Evolutionary conservation across 2,113 vertebrate species (phyloP).

Genomic region (Chauna torquata): DNA sequence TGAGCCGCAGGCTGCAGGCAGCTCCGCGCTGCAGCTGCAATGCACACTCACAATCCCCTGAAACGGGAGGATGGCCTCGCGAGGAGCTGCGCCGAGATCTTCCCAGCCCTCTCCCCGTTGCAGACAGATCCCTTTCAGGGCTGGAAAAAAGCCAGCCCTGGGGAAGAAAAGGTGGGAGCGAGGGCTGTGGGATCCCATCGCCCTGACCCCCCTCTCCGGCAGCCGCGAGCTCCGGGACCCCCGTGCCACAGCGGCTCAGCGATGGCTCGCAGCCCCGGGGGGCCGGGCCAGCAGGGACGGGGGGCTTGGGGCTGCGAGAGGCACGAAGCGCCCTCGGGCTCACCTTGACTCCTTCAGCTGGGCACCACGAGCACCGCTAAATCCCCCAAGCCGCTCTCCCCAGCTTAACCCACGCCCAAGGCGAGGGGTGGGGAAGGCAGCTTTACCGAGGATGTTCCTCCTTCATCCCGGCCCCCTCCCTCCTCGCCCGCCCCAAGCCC

Average conservation of each 20-base stretch:
- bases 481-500: neutral
- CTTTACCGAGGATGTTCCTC: neutral
- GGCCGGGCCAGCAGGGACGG: neutral
- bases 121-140: neutral
- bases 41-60: neutral
- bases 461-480: neutral
- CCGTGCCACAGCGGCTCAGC: no score
- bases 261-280: neutral
- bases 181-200: neutral
- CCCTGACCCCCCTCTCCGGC: neutral
- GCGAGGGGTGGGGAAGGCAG: neutral
- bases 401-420: neutral
- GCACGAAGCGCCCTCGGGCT: constrained; percentile 38
- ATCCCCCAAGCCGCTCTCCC: neutral
- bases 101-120: neutral
- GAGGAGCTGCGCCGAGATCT: neutral
- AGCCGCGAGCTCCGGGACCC: neutral
- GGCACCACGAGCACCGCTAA: neutral
- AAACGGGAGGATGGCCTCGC: neutral
- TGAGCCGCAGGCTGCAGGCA: constrained; percentile 12
- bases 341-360: constrained; percentile 7
- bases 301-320: neutral
- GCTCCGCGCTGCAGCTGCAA: neutral
- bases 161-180: neutral
- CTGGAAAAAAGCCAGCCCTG: neutral